Evolutionary conservation across 1,140 invertebrate species (phyloP).

Genomic region (Bathynomus jamesi): DNA sequence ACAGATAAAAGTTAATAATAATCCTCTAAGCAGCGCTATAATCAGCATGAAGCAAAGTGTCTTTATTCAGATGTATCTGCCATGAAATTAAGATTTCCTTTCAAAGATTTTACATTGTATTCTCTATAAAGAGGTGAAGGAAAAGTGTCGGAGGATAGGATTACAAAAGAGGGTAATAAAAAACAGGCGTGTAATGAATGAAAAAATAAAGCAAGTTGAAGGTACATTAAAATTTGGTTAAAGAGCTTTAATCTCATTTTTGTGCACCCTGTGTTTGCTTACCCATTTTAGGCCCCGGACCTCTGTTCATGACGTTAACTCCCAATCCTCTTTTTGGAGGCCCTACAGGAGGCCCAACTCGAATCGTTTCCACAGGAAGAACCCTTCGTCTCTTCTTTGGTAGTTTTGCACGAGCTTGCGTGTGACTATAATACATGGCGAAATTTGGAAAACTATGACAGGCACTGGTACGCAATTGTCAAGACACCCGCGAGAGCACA

Average conservation of each 20-base stretch:
- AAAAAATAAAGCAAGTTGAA: background rate
- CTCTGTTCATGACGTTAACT: constrained; percentile 34
- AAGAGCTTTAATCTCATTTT: too few relatives aligned
- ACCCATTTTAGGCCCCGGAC: constrained; percentile 38
- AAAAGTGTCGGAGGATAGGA: background rate
- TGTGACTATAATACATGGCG: constrained; percentile 97
- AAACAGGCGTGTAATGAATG: background rate
- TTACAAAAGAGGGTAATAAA: background rate
- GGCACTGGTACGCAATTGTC: constrained; percentile 94
- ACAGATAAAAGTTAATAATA: too few relatives aligned
- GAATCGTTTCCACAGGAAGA: constrained; percentile 79
- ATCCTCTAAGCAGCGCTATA: too few relatives aligned
- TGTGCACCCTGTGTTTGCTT: too few relatives aligned
- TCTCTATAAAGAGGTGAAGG: too few relatives aligned
- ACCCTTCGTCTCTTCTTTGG: constrained; percentile 92
- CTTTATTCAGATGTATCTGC: too few relatives aligned
- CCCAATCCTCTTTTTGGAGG: constrained; percentile 37
- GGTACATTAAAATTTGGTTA: background rate
- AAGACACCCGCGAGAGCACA: constrained; percentile 93
- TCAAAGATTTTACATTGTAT: too few relatives aligned
- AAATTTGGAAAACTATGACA: constrained; percentile 98
- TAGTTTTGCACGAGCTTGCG: constrained; percentile 87
- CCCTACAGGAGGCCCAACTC: constrained; percentile 25
- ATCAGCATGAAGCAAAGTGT: too few relatives aligned
- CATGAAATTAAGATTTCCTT: too few relatives aligned